Evolutionary conservation across 2,797 vertebrate genomes (phyloP).

Genomic region (Hyperoplus lanceolatus): DNA sequence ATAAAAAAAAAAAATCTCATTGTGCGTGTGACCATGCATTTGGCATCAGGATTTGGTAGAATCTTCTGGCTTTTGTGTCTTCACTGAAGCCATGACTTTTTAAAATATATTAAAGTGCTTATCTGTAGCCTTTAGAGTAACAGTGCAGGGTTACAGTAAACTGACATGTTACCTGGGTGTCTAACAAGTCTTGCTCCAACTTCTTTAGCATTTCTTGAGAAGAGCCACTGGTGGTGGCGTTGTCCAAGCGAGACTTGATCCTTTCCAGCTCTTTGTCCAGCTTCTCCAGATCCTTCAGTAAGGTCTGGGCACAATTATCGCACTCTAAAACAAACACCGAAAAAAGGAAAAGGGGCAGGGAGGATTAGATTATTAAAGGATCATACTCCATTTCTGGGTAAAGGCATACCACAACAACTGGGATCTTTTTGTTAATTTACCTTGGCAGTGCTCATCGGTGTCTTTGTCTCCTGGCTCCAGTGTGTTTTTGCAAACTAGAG

Average conservation of each 20-base stretch:
- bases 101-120: too few relatives aligned
- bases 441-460: constrained; percentile 87
- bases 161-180: constrained; percentile 88
- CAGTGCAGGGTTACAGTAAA: not conserved
- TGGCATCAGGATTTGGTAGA: not conserved
- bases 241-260: constrained; percentile 88
- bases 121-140: not conserved
- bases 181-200: constrained; percentile 87
- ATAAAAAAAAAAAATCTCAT: not conserved
- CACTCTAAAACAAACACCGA: constrained; percentile 86
- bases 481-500: constrained; percentile 90
- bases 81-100: not conserved
- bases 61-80: not conserved
- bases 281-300: constrained; percentile 89
- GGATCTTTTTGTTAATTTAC: constrained; percentile 78
- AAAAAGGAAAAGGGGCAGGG: not conserved
- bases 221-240: constrained; percentile 75
- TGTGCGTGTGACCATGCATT: not conserved
- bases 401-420: not conserved
- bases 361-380: not conserved
- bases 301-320: constrained; percentile 91
- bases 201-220: constrained; percentile 85
- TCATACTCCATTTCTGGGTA: not conserved
- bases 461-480: constrained; percentile 91
- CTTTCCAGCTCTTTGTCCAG: constrained; percentile 85